Conservation (phyloP, 1,140 invertebrate species). For the Goniozus legneri region DNA sequence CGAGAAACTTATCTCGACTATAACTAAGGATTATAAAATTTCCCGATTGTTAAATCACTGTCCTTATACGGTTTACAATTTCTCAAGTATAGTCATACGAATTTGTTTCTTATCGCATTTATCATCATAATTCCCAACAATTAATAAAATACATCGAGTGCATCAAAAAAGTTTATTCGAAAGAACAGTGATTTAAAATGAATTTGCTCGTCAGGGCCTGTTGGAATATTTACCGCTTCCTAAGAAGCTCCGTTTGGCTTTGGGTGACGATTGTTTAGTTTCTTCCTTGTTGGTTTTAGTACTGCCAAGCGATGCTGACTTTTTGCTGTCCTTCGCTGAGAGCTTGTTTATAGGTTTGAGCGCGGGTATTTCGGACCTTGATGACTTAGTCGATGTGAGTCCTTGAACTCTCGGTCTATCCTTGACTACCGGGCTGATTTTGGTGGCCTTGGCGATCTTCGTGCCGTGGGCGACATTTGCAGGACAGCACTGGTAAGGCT, state of each 20-base stretch:
- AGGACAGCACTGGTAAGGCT: slow-evolving; percentile 87
- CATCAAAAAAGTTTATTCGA: too few species aligned
- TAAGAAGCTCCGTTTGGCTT: slow-evolving; percentile 78
- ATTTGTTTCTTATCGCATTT: too few species aligned
- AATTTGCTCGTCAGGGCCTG: slow-evolving; percentile 59
- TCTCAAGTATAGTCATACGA: too few species aligned
- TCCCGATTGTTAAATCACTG: slow-evolving; percentile 22
- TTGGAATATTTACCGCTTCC: slow-evolving; percentile 70
- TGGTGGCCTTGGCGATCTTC: slow-evolving; percentile 69
- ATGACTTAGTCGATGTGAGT: slow-evolving; percentile 2
- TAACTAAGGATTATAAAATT: too few species aligned
- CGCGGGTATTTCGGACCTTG: slow-evolving; percentile 20
- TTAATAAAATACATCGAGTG: too few species aligned
- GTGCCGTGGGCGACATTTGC: slow-evolving; percentile 70
- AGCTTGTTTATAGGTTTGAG: slow-evolving; percentile 53
- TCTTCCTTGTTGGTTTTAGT: slow-evolving; percentile 43
- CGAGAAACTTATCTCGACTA: too few species aligned
- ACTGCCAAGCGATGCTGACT: slow-evolving; percentile 17
- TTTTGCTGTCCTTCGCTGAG: slow-evolving; percentile 50
- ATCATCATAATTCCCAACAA: too few species aligned
- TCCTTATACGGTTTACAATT: too few species aligned
- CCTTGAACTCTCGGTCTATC: slow-evolving; percentile 19
- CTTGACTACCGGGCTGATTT: slow-evolving; percentile 56
- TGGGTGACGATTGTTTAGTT: slow-evolving; percentile 53
- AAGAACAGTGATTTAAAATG: slow-evolving; percentile 27